phyloP scores from a whole-genome alignment of 2,113 vertebrate species.

The Actenoides lindsayi region DNA sequence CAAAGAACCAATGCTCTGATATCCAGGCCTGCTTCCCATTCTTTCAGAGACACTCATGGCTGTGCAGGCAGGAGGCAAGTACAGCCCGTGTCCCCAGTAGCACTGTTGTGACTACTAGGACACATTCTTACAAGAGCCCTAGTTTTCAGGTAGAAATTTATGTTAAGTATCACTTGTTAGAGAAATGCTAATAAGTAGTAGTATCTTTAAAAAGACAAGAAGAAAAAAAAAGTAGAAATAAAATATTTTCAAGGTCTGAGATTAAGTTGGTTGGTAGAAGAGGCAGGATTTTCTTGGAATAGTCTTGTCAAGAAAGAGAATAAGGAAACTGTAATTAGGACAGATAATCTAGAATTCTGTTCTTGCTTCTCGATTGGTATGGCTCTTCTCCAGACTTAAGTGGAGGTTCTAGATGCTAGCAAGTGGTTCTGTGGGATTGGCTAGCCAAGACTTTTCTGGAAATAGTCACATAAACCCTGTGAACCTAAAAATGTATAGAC shows the following conservation, averaged over 20 bases:
- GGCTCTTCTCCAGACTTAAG: not conserved
- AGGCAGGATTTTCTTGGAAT: not conserved
- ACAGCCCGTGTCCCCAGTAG: not conserved
- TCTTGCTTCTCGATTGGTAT: not conserved
- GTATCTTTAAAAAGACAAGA: not conserved
- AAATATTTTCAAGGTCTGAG: not conserved
- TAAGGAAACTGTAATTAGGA: not conserved
- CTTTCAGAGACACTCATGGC: not conserved
- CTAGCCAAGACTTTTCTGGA: not conserved
- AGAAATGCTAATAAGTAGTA: not conserved
- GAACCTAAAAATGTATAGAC: not conserved
- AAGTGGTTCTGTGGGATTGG: not conserved
- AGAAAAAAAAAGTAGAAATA: not conserved
- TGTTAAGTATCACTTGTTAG: not conserved
- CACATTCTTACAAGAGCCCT: not conserved
- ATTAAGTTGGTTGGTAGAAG: not conserved
- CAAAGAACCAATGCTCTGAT: not conserved
- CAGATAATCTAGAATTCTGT: not conserved
- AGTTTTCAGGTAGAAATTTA: not conserved
- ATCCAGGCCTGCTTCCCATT: not conserved
- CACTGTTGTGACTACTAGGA: not conserved
- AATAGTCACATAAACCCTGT: not conserved
- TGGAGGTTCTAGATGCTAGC: not conserved
- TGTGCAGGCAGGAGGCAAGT: not conserved
- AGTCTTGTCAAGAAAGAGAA: not conserved